These are phyloP conservation scores for Sogatella furcifera DNA, from an alignment of 1,140 invertebrate genomes.

Conservation along the genomic window DNA sequence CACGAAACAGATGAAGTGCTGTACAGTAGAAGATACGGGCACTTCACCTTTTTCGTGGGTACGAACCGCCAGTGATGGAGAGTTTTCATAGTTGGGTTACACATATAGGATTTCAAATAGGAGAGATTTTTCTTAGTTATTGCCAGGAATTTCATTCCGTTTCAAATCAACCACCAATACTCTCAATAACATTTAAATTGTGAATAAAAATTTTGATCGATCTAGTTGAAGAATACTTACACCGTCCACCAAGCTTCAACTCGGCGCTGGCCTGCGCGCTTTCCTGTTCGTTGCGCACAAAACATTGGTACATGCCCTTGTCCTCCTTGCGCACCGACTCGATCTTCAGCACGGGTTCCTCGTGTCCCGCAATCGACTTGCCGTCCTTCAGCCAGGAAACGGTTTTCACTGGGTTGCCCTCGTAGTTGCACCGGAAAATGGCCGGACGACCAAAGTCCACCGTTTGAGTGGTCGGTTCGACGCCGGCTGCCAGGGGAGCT, in stretches of 20 bases:
- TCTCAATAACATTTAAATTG: no score
- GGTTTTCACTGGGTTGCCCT: conserved; percentile 80
- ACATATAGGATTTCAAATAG: no score
- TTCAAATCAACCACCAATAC: no score
- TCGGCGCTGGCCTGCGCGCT: conserved; percentile 86
- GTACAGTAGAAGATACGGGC: no score
- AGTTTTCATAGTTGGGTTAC: no score
- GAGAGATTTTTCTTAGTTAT: no score
- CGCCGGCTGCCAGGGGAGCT: conserved; percentile 74
- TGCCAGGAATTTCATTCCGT: no score
- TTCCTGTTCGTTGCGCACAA: conserved; percentile 87
- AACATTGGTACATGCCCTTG: conserved; percentile 96
- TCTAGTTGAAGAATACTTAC: conserved; percentile 44
- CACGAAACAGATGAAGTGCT: no score
- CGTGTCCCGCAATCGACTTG: conserved; percentile 61
- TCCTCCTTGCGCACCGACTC: conserved; percentile 87
- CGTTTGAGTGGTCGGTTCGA: conserved; percentile 82
- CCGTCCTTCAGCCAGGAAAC: conserved; percentile 91
- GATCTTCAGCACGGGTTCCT: conserved; percentile 66
- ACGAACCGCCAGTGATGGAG: no score
- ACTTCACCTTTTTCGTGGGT: no score
- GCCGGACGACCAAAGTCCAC: conserved; percentile 87
- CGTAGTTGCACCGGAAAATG: conserved; percentile 77
- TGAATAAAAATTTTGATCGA: no score
- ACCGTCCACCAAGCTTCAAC: conserved; percentile 83